Conservation (phyloP, 1,140 invertebrate species). For the Drosophila ironensis region DNA sequence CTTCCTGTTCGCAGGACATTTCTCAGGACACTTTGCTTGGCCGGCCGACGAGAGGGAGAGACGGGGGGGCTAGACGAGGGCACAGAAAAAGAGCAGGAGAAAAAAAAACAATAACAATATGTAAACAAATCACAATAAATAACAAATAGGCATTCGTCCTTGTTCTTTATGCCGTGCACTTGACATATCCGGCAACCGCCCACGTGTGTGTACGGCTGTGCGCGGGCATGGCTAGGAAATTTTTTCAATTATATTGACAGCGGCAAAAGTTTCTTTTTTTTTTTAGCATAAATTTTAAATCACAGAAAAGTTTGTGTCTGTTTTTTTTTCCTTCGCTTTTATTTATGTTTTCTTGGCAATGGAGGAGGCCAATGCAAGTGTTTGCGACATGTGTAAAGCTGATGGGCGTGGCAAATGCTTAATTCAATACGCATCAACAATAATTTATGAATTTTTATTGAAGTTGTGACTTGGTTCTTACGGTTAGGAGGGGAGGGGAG, state of each 20-base stretch:
- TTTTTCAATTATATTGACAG: constrained; percentile 44
- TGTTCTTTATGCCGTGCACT: constrained; percentile 14
- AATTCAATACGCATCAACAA: constrained; percentile 45
- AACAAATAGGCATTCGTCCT: constrained; percentile 33
- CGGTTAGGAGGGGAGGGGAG: background rate
- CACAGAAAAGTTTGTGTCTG: constrained; percentile 10
- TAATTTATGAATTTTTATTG: constrained; percentile 45
- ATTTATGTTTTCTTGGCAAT: background rate
- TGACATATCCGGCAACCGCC: constrained; percentile 3
- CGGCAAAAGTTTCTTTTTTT: background rate
- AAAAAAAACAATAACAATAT: constrained; percentile 10
- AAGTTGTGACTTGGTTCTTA: constrained; percentile 10
- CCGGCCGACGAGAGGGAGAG: constrained; percentile 17
- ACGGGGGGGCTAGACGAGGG: constrained; percentile 1
- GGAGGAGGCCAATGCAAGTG: constrained; percentile 4
- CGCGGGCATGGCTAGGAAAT: constrained; percentile 22
- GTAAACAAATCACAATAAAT: constrained; percentile 46
- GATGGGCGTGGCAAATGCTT: constrained; percentile 29
- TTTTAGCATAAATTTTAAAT: constrained; percentile 32
- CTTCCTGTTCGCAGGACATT: constrained; percentile 1
- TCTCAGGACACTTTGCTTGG: constrained; percentile 16
- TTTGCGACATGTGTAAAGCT: constrained; percentile 17
- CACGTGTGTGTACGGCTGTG: background rate
- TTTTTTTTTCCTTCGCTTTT: background rate
- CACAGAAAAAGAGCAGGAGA: background rate